Base-by-base conservation (phyloP, 1,140 invertebrate species). In the Trichogramma pretiosum region DNA sequence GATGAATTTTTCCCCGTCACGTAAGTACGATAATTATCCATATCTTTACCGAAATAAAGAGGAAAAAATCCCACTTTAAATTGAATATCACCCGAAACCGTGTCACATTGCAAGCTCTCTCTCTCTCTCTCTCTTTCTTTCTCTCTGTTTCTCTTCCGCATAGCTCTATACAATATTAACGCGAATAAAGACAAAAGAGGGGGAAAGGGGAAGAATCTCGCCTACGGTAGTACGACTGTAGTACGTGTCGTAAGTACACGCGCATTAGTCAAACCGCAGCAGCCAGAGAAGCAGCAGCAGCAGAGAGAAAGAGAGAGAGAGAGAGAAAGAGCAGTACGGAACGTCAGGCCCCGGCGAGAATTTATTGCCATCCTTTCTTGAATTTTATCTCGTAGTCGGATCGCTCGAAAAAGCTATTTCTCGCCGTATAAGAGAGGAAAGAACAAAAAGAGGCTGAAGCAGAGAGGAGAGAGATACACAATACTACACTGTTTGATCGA, bases 191-290 rank as follows among this genome's bases (percentile, higher is more conserved):
- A 37, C 18, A 37, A 37, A 21, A 9, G 11, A 19, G 17, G 4
- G 19, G 35, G 4, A 8, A 21, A 14, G 3, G 16, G 26, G n/a
- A 13, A 24, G 37, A 5, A 39, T 13, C n/a, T n/a, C 30, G n/a
- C 35, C 21, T 10, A 30, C 7, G 26, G 26, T n/a, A 30, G 7
- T 7, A 30, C 26, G 13, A 7, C 26, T 30, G 26, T 30, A 30
- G 13, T 7, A 9, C 26, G 7, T 16, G 16, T 34, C 33, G 5
- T 26, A 35, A 26, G 46, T 41, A 38, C 22, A 28, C 8, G 23
- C 24, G 30, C 22, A 46, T 37, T 37, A 43, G 47, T 48, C 47
- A 48, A 43, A 37, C n/a, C 28, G 21, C n/a, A 11, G 35, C n/a
- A 14, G 34, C n/a, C 28, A 23, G 7, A 11, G 35, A 8, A 14